Evolutionary conservation across 2,888 invertebrate species (phyloP).

Genomic region (Sycophila texana): DNA sequence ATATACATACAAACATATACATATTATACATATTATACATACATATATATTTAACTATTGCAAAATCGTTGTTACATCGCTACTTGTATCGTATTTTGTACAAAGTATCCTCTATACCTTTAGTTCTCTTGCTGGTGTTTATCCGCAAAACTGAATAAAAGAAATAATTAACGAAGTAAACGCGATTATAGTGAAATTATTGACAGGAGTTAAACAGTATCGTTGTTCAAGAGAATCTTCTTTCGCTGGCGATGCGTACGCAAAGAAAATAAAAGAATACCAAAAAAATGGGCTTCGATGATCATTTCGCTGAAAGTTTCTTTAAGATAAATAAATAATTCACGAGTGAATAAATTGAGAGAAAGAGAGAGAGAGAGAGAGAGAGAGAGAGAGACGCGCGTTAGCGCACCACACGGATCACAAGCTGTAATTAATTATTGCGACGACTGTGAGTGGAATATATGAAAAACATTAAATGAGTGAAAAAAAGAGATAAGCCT

Average conservation of each 20-base stretch:
- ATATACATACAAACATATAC: constrained; percentile 57
- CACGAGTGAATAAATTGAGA: constrained; percentile 6
- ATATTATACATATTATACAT: constrained; percentile 59
- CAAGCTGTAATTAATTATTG: constrained; percentile 49
- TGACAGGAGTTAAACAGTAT: constrained; percentile 36
- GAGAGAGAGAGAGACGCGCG: not conserved
- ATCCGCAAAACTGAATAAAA: constrained; percentile 59
- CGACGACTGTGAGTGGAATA: constrained; percentile 42
- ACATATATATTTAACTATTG: constrained; percentile 72
- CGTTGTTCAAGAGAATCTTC: constrained; percentile 25
- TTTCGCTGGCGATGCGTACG: constrained; percentile 30
- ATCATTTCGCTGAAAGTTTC: constrained; percentile 51
- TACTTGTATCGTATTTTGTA: constrained; percentile 75
- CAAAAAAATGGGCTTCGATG: constrained; percentile 45
- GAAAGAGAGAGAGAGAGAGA: not conserved
- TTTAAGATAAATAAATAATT: constrained; percentile 51
- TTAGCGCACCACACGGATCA: constrained; percentile 27
- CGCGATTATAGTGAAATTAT: constrained; percentile 46
- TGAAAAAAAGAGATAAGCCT: constrained; percentile 30
- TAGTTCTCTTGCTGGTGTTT: constrained; percentile 66
- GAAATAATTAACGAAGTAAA: constrained; percentile 52
- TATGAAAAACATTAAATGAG: constrained; percentile 18
- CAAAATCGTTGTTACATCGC: constrained; percentile 74
- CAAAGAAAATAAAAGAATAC: not conserved
- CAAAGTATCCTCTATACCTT: constrained; percentile 71